Evolutionary conservation across 2,888 invertebrate genomes (phyloP), one percentile per base, ranked within the genome.

Genomic region (Dicyrtoma fusca): DNA sequence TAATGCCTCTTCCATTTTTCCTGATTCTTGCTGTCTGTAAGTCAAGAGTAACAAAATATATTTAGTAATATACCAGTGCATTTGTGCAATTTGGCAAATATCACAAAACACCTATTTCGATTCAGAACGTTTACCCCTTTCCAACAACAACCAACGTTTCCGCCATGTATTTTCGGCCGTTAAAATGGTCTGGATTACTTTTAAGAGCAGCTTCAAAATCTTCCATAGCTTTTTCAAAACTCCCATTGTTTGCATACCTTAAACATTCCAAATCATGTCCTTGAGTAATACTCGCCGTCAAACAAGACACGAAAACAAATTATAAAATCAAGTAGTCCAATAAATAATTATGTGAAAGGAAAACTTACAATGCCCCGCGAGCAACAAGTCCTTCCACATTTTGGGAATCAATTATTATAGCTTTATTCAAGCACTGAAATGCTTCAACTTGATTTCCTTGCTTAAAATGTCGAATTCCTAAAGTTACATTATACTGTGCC

Each of bases 381-480:
- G 95, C 95, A 1, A 95, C 95, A 71, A 95, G 86, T 26, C 94
- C 95, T 85, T 95, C 95, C 1, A 95, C 94, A 85, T 95, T 95
- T 81, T 91, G 88, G 0, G 94, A 91, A 85, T 95, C 95, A 81
- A 95, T 95, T 83, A 89, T 92, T 64, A 97, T 85, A 3, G 97
- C 97, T 84, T 94, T 94, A 84, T 95, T 95, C 55, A 95, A 87
- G 82, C 94, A 94, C 83, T 95, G 95, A 85, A 96, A 94, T 47
- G 97, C 97, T 86, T 97, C 97, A 0, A 93, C 91, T 84, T 94
- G 94, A 81, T 92, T 89, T 57, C 95, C 95, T 59, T 91, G 90
- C 85, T 97, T 97, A 85, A 96, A 96, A 85, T 93, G 92, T 82
- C 92, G 92, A 81, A 97, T 95, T 25, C 97, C 97, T 84, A 95